Percentiles rank a stretch among this genome's conserved stretches.
Evolutionary conservation across 2,888 invertebrate genomes (phyloP).

Genomic region (Mesochorus sp.): DNA sequence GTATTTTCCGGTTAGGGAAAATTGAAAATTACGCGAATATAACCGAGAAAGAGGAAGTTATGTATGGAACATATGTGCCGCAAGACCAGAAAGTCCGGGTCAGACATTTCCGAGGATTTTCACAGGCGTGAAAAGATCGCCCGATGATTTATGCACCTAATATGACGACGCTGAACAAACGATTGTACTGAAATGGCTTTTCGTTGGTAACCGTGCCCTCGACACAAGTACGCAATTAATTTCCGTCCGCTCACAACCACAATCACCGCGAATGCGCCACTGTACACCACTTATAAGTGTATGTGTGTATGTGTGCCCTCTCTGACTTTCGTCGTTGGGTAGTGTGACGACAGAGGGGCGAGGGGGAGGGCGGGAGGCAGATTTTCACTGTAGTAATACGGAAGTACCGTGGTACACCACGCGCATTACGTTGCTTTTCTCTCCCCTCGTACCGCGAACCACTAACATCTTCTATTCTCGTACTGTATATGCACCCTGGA

Average conservation of each 20-base stretch:
- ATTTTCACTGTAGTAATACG: conserved; percentile 78
- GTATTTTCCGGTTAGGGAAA: conserved; percentile 3
- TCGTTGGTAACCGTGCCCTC: conserved; percentile 70
- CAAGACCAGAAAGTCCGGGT: no score
- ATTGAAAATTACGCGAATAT: conserved; percentile 53
- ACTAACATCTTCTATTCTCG: conserved; percentile 22
- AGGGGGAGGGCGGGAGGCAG: conserved; percentile 72
- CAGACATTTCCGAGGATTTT: no score
- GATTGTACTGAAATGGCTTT: conserved; percentile 67
- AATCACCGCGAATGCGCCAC: conserved; percentile 3
- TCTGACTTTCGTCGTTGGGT: background rate
- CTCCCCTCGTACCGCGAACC: conserved; percentile 40
- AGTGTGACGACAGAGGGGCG: conserved; percentile 73
- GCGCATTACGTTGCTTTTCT: conserved; percentile 77
- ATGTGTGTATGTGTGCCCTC: background rate
- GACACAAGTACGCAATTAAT: conserved; percentile 79
- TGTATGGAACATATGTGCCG: no score
- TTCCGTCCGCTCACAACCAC: conserved; percentile 73
- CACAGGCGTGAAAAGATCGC: conserved; percentile 46
- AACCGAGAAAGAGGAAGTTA: conserved; percentile 26
- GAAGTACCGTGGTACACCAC: conserved; percentile 78
- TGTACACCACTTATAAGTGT: background rate
- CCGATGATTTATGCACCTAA: conserved; percentile 27
- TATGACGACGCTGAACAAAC: conserved; percentile 59
- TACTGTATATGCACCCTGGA: no score